A percentile compares a stretch with the other conserved stretches of the same genome.
Conservation (phyloP, 2,888 invertebrate species). For the Hemithea aestivaria region DNA sequence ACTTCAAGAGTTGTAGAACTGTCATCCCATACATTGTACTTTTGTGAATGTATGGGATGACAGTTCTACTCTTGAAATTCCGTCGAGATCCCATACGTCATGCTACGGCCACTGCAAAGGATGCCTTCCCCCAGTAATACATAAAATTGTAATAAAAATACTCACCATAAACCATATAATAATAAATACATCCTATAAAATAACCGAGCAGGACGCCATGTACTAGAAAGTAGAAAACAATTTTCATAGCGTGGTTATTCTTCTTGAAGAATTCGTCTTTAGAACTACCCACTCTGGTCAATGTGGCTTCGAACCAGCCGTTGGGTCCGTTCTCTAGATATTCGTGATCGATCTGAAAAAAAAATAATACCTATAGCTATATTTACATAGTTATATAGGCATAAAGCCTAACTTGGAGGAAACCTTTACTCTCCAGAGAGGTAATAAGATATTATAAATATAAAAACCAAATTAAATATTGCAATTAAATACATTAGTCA, state of each 20-base stretch:
- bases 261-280: slow-evolving; percentile 54
- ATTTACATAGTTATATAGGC: no score
- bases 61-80: no score
- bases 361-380: no score
- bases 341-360: slow-evolving; percentile 46
- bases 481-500: no score
- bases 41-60: no score
- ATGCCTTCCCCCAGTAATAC: no score
- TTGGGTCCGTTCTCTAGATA: slow-evolving; percentile 53
- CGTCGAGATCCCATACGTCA: no score
- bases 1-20: no score
- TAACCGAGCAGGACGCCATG: slow-evolving; percentile 58
- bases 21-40: no score
- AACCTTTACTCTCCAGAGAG: no score
- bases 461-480: slow-evolving; percentile 2
- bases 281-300: slow-evolving; percentile 43
- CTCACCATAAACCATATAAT: slow-evolving; percentile 56
- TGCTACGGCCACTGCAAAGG: no score
- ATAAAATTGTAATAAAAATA: slow-evolving; percentile 18
- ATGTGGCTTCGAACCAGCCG: slow-evolving; percentile 55
- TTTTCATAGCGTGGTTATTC: slow-evolving; percentile 44
- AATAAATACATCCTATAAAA: slow-evolving; percentile 59
- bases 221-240: slow-evolving; percentile 41
- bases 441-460: not conserved
- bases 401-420: no score